These are phyloP conservation scores for Halictus rubicundus DNA, from an alignment of 1,140 invertebrate species.

Conservation along the genomic window DNA sequence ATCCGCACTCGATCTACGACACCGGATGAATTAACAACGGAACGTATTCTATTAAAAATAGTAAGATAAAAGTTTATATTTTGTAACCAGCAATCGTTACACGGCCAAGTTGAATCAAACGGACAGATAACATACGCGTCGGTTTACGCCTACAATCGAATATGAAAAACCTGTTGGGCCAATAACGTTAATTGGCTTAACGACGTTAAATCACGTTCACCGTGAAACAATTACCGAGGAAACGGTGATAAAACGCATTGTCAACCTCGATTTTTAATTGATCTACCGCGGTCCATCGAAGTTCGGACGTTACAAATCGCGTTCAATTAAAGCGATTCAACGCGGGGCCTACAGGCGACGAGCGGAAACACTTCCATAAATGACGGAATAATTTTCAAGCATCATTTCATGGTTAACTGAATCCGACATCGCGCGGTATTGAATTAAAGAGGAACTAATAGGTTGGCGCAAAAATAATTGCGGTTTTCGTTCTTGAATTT, in stretches of 20 bases:
- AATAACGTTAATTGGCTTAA: not conserved
- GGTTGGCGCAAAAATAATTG: too few species aligned
- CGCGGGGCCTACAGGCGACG: not conserved
- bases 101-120: not conserved
- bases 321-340: not conserved
- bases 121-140: too few species aligned
- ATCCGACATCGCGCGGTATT: not conserved
- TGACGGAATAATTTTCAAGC: not conserved
- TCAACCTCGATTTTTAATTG: not conserved
- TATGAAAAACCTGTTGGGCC: not conserved
- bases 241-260: not conserved
- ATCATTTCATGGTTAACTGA: constrained; percentile 1
- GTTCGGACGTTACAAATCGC: not conserved
- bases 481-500: too few species aligned
- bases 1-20: too few species aligned
- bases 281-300: constrained; percentile 1
- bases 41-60: too few species aligned
- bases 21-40: too few species aligned
- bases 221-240: not conserved
- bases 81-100: not conserved
- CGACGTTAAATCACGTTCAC: not conserved
- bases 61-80: too few species aligned
- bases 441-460: not conserved
- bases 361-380: not conserved
- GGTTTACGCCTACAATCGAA: not conserved